Conservation (phyloP, 1,140 invertebrate species). For the Cydia pomonella region DNA sequence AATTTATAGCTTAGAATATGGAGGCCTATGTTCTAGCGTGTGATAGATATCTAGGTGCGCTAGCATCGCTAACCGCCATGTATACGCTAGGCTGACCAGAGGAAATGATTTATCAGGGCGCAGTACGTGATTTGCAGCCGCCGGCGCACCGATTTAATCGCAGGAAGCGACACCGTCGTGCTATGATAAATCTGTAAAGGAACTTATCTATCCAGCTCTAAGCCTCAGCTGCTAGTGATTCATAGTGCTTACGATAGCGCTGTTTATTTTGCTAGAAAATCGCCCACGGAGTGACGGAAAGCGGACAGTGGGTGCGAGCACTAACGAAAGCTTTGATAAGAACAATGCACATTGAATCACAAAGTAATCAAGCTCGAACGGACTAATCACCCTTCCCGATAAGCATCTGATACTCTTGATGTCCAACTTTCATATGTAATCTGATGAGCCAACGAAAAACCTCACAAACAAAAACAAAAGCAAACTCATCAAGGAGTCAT, state of each 20-base stretch:
- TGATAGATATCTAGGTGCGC: constrained; percentile 33
- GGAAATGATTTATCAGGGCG: constrained; percentile 72
- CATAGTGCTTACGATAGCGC: constrained; percentile 56
- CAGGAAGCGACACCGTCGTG: constrained; percentile 64
- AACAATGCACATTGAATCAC: constrained; percentile 14
- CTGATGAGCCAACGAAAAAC: constrained; percentile 16
- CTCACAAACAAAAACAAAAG: constrained; percentile 21
- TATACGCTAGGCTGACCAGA: constrained; percentile 49
- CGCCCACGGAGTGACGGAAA: constrained; percentile 20
- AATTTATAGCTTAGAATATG: constrained; percentile 6
- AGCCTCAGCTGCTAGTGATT: constrained; percentile 63
- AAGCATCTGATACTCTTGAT: constrained; percentile 22
- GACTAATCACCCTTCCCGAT: neutral
- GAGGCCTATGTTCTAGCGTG: constrained; percentile 1
- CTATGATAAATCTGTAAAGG: constrained; percentile 66
- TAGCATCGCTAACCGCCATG: constrained; percentile 22
- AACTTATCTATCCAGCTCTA: constrained; percentile 69
- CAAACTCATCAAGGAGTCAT: constrained; percentile 20
- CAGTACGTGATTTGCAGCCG: constrained; percentile 68
- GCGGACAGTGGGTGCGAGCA: neutral
- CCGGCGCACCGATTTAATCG: constrained; percentile 62
- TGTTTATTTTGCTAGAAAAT: constrained; percentile 34
- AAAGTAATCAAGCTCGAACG: neutral
- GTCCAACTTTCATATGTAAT: constrained; percentile 2
- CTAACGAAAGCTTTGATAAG: constrained; percentile 12